Evolutionary conservation across 2,113 vertebrate genomes (phyloP).

Genomic region (Cinclus mexicanus): DNA sequence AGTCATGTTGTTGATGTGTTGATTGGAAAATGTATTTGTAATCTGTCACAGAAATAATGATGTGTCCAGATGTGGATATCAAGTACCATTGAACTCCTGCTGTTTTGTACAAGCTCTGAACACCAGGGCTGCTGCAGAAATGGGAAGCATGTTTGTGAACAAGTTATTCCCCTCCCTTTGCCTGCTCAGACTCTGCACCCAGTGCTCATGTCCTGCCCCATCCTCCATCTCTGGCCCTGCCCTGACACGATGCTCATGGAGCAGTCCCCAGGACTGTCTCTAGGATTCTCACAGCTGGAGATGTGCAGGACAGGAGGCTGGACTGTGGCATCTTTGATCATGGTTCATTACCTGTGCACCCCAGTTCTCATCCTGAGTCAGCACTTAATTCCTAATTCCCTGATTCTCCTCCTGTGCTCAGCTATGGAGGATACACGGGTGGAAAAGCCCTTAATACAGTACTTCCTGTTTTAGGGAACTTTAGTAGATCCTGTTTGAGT

Average conservation of each 20-base stretch:
- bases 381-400: background rate
- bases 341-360: background rate
- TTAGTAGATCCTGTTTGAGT: background rate
- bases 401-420: background rate
- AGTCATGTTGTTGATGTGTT: background rate
- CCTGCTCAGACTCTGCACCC: background rate
- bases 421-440: background rate
- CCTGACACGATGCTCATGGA: rapidly evolving
- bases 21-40: slow-evolving; percentile 17
- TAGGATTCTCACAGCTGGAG: background rate
- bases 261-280: background rate
- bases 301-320: background rate
- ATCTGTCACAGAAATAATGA: background rate
- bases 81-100: background rate
- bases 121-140: background rate
- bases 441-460: background rate
- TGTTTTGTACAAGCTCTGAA: background rate
- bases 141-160: background rate
- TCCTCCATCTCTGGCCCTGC: background rate
- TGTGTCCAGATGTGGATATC: background rate
- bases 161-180: background rate
- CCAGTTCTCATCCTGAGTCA: background rate
- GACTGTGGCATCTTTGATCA: background rate
- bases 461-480: background rate
- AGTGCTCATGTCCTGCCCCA: background rate